Evolutionary conservation across 2,113 vertebrate genomes (phyloP), one percentile per base, ranked within the genome.

Genomic region (Oncorhynchus gorbuscha): DNA sequence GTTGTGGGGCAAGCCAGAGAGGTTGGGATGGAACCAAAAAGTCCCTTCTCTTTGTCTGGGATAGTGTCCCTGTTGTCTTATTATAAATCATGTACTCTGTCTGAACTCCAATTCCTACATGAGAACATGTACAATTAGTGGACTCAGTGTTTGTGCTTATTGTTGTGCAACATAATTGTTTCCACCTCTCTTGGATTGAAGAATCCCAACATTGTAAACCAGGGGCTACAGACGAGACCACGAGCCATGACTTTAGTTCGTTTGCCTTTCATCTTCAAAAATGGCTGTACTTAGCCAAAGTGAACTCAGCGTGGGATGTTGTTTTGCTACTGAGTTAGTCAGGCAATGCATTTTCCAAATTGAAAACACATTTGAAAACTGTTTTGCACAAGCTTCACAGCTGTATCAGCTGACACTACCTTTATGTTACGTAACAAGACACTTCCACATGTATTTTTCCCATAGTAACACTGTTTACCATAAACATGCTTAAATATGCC

Each of bases 1-100:
- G 39, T 45, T 81, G 84, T 80, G 84, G 80, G 76, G 75, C 16
- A 22, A 62, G 59, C n/a, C 59, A 62, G 59, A 22, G 59, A 62
- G 18, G 59, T 18, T 55, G 51, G 51, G 16, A 62, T 8, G 59
- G 59, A 9, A 62, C 59, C 14, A 55, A 22, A 62, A 22, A 24
- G 59, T 62, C 3, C 7, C 59, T 62, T 55, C 39, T 62, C 39
- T 11, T 9, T 11, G 39, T 45, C 9, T 11, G 11, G 39, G 39
- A 45, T 45, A 45, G 11, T 11, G 39, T 45, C 39, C 39, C 39
- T 62, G 59, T 24, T 55, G 59, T 61, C 59, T 61, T 4, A 61
- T 8, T 61, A 22, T 12, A 61, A 61, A 62, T 62, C 7, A 3
- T 45, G 39, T 45, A 45, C 39, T 45, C 39, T 45, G 39, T 45